These are phyloP conservation scores for Cryptophagus acutangulus DNA, from an alignment of 2,888 invertebrate species.

Conservation along the genomic window DNA sequence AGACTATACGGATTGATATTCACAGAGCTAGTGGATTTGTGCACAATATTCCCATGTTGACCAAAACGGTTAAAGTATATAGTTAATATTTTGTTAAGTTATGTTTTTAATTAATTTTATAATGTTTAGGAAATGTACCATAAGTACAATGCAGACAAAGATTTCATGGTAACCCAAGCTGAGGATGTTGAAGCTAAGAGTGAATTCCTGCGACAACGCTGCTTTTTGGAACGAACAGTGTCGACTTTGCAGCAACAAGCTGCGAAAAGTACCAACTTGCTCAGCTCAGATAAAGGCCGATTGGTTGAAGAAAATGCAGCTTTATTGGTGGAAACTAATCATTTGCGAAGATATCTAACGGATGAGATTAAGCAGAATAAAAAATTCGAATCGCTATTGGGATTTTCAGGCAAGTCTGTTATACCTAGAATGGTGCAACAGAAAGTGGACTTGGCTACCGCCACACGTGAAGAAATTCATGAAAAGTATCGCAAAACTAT, in stretches of 20 bases:
- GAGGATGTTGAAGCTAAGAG: conserved; percentile 68
- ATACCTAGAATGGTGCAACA: conserved; percentile 58
- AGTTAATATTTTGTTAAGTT: neutral
- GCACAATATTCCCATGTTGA: conserved; percentile 66
- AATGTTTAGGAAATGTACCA: conserved; percentile 60
- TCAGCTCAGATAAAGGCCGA: conserved; percentile 44
- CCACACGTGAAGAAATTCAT: conserved; percentile 57
- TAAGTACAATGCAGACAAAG: conserved; percentile 66
- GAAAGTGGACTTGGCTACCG: conserved; percentile 59
- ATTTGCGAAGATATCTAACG: conserved; percentile 65
- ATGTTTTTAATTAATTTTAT: conserved; percentile 17
- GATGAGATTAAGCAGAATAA: conserved; percentile 60
- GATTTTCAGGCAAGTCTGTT: conserved; percentile 53
- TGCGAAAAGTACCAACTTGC: conserved; percentile 36
- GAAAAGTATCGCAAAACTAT: conserved; percentile 53
- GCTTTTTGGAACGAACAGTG: conserved; percentile 70
- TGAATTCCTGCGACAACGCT: conserved; percentile 75
- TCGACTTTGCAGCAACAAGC: conserved; percentile 50
- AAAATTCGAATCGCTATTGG: conserved; percentile 69
- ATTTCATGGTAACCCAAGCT: conserved; percentile 61
- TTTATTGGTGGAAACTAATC: conserved; percentile 73
- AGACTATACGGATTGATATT: conserved; percentile 75
- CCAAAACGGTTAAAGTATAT: conserved; percentile 53
- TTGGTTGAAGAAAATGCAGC: conserved; percentile 67
- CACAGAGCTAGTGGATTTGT: conserved; percentile 73